Evolutionary conservation across 2,888 invertebrate genomes (phyloP).

Genomic region (Athalia cordata): DNA sequence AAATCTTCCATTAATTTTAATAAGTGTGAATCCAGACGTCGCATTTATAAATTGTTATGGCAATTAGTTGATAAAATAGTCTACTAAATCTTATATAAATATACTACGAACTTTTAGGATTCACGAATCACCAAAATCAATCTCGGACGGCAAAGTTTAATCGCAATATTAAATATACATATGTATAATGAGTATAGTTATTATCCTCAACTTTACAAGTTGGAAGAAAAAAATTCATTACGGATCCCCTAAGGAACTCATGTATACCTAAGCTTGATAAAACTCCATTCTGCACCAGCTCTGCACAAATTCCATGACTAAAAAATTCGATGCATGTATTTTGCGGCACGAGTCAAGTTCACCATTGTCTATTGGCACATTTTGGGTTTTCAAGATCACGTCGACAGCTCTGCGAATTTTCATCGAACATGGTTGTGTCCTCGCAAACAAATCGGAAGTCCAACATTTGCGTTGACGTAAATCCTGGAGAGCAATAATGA

Average conservation of each 20-base stretch:
- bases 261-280: conserved; percentile 13
- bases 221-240: conserved; percentile 8
- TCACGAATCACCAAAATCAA: conserved; percentile 71
- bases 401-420: conserved; percentile 74
- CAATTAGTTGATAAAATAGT: conserved; percentile 58
- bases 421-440: conserved; percentile 76
- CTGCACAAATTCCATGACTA: not conserved
- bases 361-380: conserved; percentile 65
- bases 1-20: conserved; percentile 66
- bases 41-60: conserved; percentile 64
- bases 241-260: not conserved
- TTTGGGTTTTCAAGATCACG: conserved; percentile 63
- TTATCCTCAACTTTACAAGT: not conserved
- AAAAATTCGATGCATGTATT: too few relatives aligned
- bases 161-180: conserved; percentile 25
- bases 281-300: not conserved
- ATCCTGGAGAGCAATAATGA: conserved; percentile 79
- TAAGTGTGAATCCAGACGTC: conserved; percentile 69
- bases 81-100: conserved; percentile 58
- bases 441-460: conserved; percentile 79
- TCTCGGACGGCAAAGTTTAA: conserved; percentile 39
- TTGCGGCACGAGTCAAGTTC: conserved; percentile 45
- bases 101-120: conserved; percentile 63
- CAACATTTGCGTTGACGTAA: conserved; percentile 75
- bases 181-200: conserved; percentile 16